Conservation (phyloP, 2,797 vertebrate genomes). For the Platyrinchus mystaceus region DNA sequence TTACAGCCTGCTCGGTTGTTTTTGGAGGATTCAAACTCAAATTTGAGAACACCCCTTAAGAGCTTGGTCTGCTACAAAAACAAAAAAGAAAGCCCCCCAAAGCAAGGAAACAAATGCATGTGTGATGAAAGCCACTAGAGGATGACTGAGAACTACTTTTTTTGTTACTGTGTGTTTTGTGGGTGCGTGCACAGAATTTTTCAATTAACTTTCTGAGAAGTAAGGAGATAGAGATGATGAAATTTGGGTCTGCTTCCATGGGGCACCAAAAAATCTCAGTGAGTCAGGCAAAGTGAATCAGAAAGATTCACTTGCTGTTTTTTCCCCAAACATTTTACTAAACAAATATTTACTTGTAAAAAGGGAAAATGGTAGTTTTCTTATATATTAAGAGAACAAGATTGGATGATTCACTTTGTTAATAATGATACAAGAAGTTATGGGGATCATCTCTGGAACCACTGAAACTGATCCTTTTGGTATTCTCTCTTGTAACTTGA, state of each 20-base stretch:
- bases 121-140: neutral
- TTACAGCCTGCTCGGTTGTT: neutral
- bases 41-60: neutral
- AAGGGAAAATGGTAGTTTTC: neutral
- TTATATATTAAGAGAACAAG: neutral
- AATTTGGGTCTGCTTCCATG: neutral
- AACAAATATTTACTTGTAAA: neutral
- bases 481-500: constrained; percentile 10
- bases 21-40: neutral
- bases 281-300: constrained; percentile 16
- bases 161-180: neutral
- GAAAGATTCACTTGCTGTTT: neutral
- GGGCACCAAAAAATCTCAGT: neutral
- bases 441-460: neutral
- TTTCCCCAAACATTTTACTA: neutral
- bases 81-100: neutral
- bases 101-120: neutral
- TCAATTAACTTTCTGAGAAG: neutral
- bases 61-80: neutral
- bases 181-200: neutral
- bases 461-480: neutral
- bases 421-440: neutral
- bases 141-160: neutral
- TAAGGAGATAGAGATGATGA: neutral
- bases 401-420: neutral